Base-by-base conservation (phyloP, 2,888 invertebrate species). In the Ferdinandea cuprea region DNA sequence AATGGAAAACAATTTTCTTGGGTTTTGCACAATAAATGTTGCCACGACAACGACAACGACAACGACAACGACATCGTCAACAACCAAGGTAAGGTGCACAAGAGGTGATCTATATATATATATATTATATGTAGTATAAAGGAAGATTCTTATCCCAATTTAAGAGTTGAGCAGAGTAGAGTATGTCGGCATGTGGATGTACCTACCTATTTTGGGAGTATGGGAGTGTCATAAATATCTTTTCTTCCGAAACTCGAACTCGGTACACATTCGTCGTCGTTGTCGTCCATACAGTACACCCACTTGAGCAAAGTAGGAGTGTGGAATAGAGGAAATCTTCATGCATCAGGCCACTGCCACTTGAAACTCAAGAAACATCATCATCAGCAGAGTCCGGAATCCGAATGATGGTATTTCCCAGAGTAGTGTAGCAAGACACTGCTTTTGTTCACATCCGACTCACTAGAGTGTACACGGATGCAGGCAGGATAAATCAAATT, bases 1-100 rank as follows among this genome's bases (percentile, higher is more conserved):
- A 79, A 73, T 66, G 73, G 73, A 73, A 79, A 79, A 79, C 66
- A 73, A 79, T 79, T 73, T 79, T 73, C 73, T 61, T 66, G 72
- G 58, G 58, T 65, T 78, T 78, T 63, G 72, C 72, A 72, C 65
- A 72, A 30, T 78, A 65, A 79, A 59, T 28, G 59, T 59, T 59
- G 44, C 73, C 58, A 35, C 15, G 15, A 46, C 37, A 37, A 37
- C 35, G 65, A 42, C 28, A 13, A 15, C 28, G 50, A 58, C n/a
- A 13, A 40, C 50, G 28, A 50, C 35, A 15, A 7, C 9, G 32
- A 4, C 28, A 28, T 1, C 0, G 13, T 13, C 37, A n/a, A n/a
- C n/a, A n/a, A n/a, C n/a, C 5, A 5, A 5, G 25, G 3, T 11
- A 52, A 66, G 46, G 54, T 66, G 59, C 40, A 56, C 37, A n/a